Evolutionary conservation across 92 coral and sea anemone species (phyloP), one percentile per base, ranked within the genome.

Genomic region (Actinernus sp.): DNA sequence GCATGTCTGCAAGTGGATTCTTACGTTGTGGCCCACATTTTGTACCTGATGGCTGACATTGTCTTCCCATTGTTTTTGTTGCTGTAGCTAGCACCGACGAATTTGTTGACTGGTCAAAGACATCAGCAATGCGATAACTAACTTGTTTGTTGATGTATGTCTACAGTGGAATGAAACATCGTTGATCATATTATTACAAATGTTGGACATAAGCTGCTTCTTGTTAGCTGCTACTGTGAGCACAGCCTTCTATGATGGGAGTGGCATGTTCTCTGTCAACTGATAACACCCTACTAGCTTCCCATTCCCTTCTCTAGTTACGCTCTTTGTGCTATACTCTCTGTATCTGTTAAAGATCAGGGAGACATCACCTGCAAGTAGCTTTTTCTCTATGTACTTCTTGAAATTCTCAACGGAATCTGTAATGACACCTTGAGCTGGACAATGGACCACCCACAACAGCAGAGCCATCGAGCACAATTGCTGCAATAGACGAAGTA

Each of bases 271-370:
- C 45, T 65, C 71, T 22, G 74, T 24, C 30, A 83, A 73, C 64
- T 83, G 89, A 39, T 83, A 83, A 17, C n/a, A 76, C 77, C 65
- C 78, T 82, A 66, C 89, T 82, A 25, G 84, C 83, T 45, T 82
- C 72, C 51, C 72, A 75, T 58, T 65, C 33, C 57, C 88, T 63
- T 81, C 64, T 64, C 83, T 73, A 30, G 82, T 81, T 17, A 57
- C 69, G 48, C 70, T 48, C 55, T 81, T 81, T 4, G 88, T 81
- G 76, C 76, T 81, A 70, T 74, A 64, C 20, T 65, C 83, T 11
- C 66, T 51, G 27, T 82, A 82, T 27, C 89, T 26, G 61, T 79
- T 80, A 46, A 79, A 79, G 56, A 83, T 23, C 61, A 76, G 34
- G 57, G 61, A 84, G 49, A 77, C 90, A 85, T 70, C 49, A 5